phyloP scores from a whole-genome alignment of 1,140 invertebrate species.

The Schlechtendalia chinensis region DNA sequence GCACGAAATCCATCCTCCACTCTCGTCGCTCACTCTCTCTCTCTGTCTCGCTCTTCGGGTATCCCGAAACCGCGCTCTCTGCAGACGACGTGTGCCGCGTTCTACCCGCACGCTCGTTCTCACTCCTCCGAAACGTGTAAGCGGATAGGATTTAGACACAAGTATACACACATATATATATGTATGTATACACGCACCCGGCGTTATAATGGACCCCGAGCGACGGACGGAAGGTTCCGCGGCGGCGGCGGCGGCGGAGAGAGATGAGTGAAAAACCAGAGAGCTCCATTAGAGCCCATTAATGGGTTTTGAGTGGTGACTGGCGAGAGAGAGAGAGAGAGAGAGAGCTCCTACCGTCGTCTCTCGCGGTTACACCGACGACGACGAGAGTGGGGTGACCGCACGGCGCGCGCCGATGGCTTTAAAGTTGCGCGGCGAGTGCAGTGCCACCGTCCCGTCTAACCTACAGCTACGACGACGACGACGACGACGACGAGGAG shows the following conservation, averaged over 20 bases:
- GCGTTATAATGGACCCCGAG: slow-evolving; percentile 37
- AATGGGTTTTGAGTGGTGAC: slow-evolving; percentile 49
- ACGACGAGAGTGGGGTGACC: neutral
- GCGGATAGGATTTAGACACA: slow-evolving; percentile 47
- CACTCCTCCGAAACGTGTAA: slow-evolving; percentile 18
- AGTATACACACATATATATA: neutral
- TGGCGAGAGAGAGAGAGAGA: too few species aligned
- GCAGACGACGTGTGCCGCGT: too few species aligned
- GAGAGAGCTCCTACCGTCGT: slow-evolving; percentile 25
- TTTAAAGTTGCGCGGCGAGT: slow-evolving; percentile 39
- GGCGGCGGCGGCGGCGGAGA: neutral
- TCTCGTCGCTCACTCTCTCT: too few species aligned
- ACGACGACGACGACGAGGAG: too few species aligned
- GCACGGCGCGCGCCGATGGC: slow-evolving; percentile 11
- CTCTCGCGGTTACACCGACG: slow-evolving; percentile 13
- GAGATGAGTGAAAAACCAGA: slow-evolving; percentile 48
- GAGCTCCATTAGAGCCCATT: slow-evolving; percentile 48
- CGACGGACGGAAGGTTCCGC: neutral
- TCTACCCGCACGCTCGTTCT: neutral
- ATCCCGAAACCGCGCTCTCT: too few species aligned
- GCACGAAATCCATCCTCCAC: too few species aligned
- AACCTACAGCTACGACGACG: neutral
- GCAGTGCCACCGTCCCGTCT: neutral
- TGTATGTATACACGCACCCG: neutral
- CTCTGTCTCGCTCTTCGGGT: neutral